Conservation (phyloP, 2,888 invertebrate species). For the Trachelus tabidus region DNA sequence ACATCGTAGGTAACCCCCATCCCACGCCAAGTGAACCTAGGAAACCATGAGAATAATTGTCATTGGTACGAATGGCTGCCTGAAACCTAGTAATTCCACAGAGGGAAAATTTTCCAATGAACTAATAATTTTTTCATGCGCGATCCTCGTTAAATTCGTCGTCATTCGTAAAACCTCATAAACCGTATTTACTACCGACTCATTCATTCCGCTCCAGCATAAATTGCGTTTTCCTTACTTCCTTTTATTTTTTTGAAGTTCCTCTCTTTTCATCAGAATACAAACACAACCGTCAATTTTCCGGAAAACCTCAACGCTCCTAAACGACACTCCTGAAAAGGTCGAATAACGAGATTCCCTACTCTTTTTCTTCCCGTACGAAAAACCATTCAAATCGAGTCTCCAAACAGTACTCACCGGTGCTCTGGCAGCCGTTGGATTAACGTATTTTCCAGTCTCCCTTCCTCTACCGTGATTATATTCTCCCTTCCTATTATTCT, state of each 20-base stretch:
- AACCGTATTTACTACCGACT: background rate
- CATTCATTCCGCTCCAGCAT: background rate
- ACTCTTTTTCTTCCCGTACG: background rate
- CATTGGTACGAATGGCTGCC: background rate
- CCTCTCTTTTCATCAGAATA: background rate
- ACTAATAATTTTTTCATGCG: background rate
- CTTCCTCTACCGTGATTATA: background rate
- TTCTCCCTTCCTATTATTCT: background rate
- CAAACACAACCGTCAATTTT: background rate
- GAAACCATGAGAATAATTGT: background rate
- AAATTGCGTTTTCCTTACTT: background rate
- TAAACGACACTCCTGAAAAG: background rate
- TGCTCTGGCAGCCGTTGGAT: background rate
- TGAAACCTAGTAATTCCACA: background rate
- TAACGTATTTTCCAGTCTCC: background rate
- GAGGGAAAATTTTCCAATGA: too few species aligned
- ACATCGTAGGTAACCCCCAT: background rate
- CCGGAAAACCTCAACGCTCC: background rate
- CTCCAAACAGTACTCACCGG: background rate
- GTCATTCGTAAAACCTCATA: background rate
- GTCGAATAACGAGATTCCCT: background rate
- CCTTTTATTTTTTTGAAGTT: background rate
- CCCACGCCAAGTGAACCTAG: background rate
- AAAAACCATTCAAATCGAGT: background rate
- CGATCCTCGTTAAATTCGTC: background rate